Conservation (phyloP, 1,140 invertebrate genomes). For the Stenopsyche tienmushanensis region DNA sequence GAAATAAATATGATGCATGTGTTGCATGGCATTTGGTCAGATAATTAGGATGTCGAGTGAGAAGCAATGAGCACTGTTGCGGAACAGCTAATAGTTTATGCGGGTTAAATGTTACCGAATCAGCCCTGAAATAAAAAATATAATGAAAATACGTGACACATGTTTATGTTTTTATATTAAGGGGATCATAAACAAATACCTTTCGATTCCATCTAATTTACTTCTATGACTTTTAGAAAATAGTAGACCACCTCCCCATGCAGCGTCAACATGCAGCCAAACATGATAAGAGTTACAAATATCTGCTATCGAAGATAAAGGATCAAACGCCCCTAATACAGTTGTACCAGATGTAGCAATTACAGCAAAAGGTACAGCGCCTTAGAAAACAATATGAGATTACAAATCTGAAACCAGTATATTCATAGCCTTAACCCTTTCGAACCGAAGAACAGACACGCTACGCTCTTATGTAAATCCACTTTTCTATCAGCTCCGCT, state of each 20-base stretch:
- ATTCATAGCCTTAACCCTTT: no score
- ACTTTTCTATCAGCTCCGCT: no score
- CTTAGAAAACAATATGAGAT: not conserved
- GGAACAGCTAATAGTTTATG: conserved; percentile 87
- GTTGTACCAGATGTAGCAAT: conserved; percentile 86
- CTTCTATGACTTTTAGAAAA: conserved; percentile 78
- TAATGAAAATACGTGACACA: not conserved
- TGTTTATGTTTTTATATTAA: not conserved
- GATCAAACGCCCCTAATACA: conserved; percentile 87
- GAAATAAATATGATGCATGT: conserved; percentile 88
- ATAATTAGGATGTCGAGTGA: conserved; percentile 69
- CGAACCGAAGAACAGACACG: no score
- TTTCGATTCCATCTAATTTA: conserved; percentile 76
- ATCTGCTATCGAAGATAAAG: conserved; percentile 74
- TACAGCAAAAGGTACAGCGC: conserved; percentile 80
- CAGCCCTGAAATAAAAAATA: conserved; percentile 62
- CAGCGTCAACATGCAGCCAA: conserved; percentile 97
- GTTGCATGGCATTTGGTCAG: conserved; percentile 64
- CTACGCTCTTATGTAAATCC: no score
- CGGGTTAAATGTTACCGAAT: conserved; percentile 93
- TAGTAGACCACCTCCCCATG: conserved; percentile 88
- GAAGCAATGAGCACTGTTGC: conserved; percentile 86
- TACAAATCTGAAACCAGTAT: no score
- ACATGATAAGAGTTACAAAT: conserved; percentile 77
- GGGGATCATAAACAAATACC: conserved; percentile 57